Evolutionary conservation across 2,113 vertebrate genomes (phyloP).

Genomic region (Machaerirhynchus nigripectus): DNA sequence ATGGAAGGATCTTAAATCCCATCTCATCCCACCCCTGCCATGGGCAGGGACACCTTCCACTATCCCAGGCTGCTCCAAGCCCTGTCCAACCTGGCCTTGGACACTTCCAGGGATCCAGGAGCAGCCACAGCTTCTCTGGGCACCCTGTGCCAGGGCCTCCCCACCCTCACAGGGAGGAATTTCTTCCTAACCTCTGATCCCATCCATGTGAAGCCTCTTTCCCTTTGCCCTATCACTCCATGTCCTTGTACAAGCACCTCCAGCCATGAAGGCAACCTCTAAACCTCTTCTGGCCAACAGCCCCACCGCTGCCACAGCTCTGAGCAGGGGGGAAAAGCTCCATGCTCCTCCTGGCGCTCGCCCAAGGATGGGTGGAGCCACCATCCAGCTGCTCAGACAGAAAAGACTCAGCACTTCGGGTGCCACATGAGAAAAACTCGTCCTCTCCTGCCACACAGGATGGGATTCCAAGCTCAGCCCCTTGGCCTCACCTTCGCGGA

Average conservation of each 20-base stretch:
- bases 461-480: neutral
- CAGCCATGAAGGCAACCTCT: neutral
- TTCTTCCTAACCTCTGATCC: neutral
- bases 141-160: neutral
- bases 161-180: neutral
- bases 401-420: fast-evolving
- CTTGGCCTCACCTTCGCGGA: constrained; percentile 77
- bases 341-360: fast-evolving
- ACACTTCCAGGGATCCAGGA: neutral
- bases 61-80: fast-evolving
- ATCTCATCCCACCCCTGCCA: neutral
- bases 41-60: neutral
- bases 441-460: fast-evolving
- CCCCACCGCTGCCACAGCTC: neutral
- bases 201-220: neutral
- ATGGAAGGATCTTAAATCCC: neutral
- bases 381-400: neutral
- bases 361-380: neutral
- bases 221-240: neutral
- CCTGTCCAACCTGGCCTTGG: fast-evolving
- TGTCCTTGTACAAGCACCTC: neutral
- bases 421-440: neutral
- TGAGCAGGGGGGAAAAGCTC: neutral
- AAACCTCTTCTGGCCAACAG: neutral
- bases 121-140: neutral